Evolutionary conservation across 2,113 vertebrate genomes (phyloP).

Genomic region (Grammomys dolichurus): DNA sequence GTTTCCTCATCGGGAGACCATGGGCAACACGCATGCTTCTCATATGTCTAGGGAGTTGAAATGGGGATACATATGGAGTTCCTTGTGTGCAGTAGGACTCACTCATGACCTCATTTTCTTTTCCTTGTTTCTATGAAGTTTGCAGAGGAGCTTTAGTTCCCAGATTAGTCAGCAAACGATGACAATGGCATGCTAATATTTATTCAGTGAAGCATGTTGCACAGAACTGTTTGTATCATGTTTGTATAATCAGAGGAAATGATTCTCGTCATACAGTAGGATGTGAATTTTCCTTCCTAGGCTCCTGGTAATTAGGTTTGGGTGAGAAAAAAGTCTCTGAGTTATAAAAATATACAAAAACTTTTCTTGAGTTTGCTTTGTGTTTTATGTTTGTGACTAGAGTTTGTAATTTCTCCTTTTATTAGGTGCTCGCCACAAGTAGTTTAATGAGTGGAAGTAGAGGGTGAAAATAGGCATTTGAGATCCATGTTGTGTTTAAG

Average conservation of each 20-base stretch:
- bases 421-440: neutral
- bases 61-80: neutral
- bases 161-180: neutral
- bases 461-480: conserved; percentile 18
- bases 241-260: conserved; percentile 31
- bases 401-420: neutral
- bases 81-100: neutral
- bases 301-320: conserved; percentile 40
- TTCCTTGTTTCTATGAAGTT: neutral
- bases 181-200: conserved; percentile 41
- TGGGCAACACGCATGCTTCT: neutral
- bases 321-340: neutral
- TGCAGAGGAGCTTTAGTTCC: neutral
- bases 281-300: conserved; percentile 54
- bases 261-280: neutral
- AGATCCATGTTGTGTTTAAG: conserved; percentile 16
- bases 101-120: neutral
- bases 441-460: conserved; percentile 2
- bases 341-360: neutral
- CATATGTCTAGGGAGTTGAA: neutral
- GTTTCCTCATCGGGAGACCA: neutral
- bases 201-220: conserved; percentile 51
- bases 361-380: conserved; percentile 27
- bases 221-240: conserved; percentile 27
- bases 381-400: conserved; percentile 33